Conservation (phyloP, 2,797 vertebrate genomes). For the Phoebastria nigripes region DNA sequence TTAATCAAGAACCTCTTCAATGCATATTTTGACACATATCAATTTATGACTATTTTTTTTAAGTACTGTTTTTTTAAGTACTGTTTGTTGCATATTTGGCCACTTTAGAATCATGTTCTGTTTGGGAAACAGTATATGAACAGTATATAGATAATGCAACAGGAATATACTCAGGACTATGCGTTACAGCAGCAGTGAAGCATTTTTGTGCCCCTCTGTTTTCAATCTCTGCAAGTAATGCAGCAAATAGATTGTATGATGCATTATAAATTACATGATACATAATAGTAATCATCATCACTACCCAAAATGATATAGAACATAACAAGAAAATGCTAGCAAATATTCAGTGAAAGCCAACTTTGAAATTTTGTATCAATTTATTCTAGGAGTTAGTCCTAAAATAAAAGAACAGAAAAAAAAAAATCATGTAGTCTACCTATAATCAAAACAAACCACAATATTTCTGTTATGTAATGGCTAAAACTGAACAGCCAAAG, state of each 20-base stretch:
- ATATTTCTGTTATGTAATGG: not conserved
- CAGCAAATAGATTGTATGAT: slow-evolving; percentile 3
- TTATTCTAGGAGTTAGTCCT: not conserved
- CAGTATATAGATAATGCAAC: not conserved
- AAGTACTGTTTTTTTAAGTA: not conserved
- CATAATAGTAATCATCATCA: not conserved
- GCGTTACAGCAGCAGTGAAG: not conserved
- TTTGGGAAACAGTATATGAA: not conserved
- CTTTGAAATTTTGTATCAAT: not conserved
- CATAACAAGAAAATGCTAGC: not conserved
- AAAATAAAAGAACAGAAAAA: not conserved
- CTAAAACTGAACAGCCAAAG: not conserved
- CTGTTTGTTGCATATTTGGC: not conserved
- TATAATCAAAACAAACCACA: not conserved
- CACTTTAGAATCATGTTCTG: not conserved
- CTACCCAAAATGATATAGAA: not conserved
- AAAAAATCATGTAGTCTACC: not conserved
- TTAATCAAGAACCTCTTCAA: not conserved
- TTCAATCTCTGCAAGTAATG: not conserved
- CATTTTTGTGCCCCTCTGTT: not conserved
- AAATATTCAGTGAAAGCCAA: not conserved
- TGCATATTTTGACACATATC: not conserved
- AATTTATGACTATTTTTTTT: not conserved
- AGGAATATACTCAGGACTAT: not conserved
- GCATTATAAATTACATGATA: not conserved